Evolutionary conservation across 2,797 vertebrate species (phyloP).

Genomic region (Bucorvus abyssinicus): DNA sequence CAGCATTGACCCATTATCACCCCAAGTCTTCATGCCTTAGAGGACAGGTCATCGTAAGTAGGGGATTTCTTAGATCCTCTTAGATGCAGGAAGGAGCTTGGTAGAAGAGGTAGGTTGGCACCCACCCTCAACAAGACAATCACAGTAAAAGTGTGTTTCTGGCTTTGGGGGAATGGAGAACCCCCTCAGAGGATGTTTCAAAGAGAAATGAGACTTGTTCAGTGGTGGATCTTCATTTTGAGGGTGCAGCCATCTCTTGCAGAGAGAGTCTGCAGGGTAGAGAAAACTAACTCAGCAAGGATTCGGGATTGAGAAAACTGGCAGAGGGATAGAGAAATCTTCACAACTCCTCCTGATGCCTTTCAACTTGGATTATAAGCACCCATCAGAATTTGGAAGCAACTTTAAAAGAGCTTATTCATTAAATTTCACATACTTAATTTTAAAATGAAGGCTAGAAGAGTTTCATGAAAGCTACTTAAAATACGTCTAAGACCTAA

Average conservation of each 20-base stretch:
- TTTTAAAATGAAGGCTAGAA: background rate
- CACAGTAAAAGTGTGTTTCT: background rate
- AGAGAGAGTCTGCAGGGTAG: background rate
- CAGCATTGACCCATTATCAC: conserved; percentile 28
- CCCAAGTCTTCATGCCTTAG: background rate
- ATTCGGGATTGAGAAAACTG: background rate
- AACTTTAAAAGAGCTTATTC: background rate
- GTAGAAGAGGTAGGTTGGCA: background rate
- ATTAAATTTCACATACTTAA: background rate
- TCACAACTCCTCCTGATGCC: background rate
- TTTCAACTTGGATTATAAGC: background rate
- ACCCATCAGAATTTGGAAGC: background rate
- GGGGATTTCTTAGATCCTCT: conserved; percentile 63
- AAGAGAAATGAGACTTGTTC: background rate
- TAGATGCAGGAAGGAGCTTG: conserved; percentile 19
- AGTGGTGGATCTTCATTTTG: background rate
- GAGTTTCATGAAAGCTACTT: background rate
- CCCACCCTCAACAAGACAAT: background rate
- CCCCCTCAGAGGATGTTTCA: background rate
- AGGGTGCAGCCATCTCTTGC: background rate
- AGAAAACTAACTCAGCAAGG: background rate
- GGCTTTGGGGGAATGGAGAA: background rate
- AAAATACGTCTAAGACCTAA: background rate
- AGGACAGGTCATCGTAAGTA: background rate
- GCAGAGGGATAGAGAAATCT: background rate